Evolutionary conservation across 2,113 vertebrate species (phyloP).

Genomic region (Ornithorhynchus anatinus): DNA sequence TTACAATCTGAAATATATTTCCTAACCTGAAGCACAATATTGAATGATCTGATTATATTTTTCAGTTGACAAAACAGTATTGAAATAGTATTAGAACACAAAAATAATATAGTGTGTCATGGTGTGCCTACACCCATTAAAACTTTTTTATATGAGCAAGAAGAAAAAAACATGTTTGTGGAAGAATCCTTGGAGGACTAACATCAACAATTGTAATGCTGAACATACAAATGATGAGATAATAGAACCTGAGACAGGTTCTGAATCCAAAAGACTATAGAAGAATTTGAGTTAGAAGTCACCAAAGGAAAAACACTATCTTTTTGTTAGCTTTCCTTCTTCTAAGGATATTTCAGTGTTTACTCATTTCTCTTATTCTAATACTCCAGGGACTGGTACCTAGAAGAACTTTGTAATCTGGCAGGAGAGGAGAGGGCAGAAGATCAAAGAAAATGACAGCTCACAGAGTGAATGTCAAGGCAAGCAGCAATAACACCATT

Average conservation of each 20-base stretch:
- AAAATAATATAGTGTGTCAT: neutral
- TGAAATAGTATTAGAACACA: neutral
- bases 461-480: neutral
- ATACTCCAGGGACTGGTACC: conserved; percentile 1
- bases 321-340: conserved; percentile 21
- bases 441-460: conserved; percentile 27
- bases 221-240: neutral
- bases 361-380: conserved; percentile 27
- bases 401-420: neutral
- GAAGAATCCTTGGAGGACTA: conserved; percentile 10
- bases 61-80: conserved; percentile 2
- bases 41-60: neutral
- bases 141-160: conserved; percentile 10
- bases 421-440: neutral
- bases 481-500: neutral
- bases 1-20: neutral
- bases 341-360: neutral
- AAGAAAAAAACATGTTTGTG: conserved; percentile 12
- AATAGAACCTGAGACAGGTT: conserved; percentile 2
- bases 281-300: conserved; percentile 14
- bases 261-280: conserved; percentile 27
- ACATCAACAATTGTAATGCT: conserved; percentile 31
- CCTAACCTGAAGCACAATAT: neutral
- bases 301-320: neutral
- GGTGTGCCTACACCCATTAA: neutral